Evolutionary conservation across 1,140 invertebrate species (phyloP), one percentile per base, ranked within the genome.

Genomic region (Drosophila nikananu): DNA sequence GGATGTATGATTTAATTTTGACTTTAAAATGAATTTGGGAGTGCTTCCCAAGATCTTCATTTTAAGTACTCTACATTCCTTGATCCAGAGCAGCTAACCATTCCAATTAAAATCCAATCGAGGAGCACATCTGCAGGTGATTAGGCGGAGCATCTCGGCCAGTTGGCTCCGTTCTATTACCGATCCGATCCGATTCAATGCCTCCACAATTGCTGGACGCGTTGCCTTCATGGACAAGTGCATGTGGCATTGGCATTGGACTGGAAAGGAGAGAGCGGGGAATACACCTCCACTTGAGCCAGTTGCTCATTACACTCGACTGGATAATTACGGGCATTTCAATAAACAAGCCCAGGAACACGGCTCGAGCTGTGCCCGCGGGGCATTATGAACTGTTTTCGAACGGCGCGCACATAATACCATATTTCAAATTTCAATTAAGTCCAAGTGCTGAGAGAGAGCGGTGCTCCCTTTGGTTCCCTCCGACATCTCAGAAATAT

Each of bases 391-490:
- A 90, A 90, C 90, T 91, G 84, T 91, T 84, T 81, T 73, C 68
- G 86, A 91, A 86, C 83, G 60, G 66, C 78, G 81, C 84, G 41
- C 90, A 91, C 90, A 92, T 91, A 91, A 92, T 89, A 89, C 84
- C 78, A 89, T 92, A 91, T 91, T 92, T 91, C 82, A 92, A 92
- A 91, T 86, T 91, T 91, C 89, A 92, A 91, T 91, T 91, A 92
- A 84, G 90, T 72, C 82, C 90, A 90, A 92, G 90, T 91, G 90
- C 90, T 92, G 89, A 91, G 84, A 91, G 84, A 81, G 89, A 91
- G 79, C 52, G 44, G 71, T 12, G 15, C 25, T 59, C 62, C 35
- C 57, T 27, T 32, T 32, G 21, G 8, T 17, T 42, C 21, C 61
- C 35, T 52, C n/a, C 27, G 12, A 19, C 49, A 51, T 7, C 15